These are phyloP conservation scores for Ciconia stormi DNA, from an alignment of 2,113 vertebrate genomes.

Conservation along the genomic window DNA sequence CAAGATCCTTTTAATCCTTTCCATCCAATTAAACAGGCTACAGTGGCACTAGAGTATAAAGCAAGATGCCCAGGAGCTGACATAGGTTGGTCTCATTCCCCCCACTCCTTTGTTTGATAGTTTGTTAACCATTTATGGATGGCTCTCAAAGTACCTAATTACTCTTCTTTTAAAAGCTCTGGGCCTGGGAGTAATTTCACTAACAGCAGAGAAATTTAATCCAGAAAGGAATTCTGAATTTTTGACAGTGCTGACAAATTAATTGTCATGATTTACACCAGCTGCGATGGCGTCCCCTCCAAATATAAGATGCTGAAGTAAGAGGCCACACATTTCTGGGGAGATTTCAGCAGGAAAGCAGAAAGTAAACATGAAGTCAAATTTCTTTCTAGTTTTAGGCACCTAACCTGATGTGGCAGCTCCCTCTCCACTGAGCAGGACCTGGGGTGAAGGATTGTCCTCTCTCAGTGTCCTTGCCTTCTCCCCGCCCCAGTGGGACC, in stretches of 20 bases:
- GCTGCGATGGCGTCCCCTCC: neutral
- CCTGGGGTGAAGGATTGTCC: neutral
- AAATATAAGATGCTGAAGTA: neutral
- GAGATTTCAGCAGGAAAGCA: neutral
- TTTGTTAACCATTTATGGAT: neutral
- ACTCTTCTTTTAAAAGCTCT: neutral
- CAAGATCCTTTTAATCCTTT: constrained; percentile 21
- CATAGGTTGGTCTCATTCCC: neutral
- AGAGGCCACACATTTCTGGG: neutral
- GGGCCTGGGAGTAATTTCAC: neutral
- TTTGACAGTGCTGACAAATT: neutral
- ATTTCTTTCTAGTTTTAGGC: neutral
- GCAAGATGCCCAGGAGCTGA: neutral
- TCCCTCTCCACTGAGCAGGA: neutral
- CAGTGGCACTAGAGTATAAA: neutral
- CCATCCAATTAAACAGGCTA: neutral
- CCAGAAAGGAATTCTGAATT: neutral
- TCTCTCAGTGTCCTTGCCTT: neutral
- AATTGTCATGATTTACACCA: neutral
- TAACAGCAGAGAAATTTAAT: neutral
- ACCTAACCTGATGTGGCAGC: neutral
- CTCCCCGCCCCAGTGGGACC: fast-evolving
- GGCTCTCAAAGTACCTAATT: neutral
- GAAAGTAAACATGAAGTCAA: neutral
- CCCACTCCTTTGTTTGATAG: neutral